Base-by-base conservation (phyloP, 2,113 vertebrate genomes). In the Calidris pygmaea region DNA sequence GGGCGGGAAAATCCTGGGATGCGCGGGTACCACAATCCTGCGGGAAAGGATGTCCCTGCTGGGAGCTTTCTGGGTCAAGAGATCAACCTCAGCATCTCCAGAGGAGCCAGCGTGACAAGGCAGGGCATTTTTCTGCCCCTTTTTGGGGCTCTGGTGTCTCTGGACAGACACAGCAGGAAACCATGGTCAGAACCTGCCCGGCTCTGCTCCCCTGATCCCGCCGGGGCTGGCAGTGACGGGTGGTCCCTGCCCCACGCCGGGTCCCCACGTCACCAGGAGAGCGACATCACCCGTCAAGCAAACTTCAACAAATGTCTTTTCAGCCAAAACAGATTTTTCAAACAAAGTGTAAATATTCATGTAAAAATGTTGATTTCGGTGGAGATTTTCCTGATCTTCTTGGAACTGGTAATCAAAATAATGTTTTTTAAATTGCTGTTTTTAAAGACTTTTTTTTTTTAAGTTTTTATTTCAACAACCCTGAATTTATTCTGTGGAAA, bases 271-370 rank as follows among this genome's bases (percentile, higher is more conserved):
- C 94, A 53, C 85, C 1, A 2, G 71, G 52, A 67, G 41, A 79
- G 79, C 1, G 2, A 24, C 30, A 2, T 29, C 9, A 1, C 89
- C 89, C 14, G 2, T 67, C 93, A 83, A 75, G 23, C 53, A 60
- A 89, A 83, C 91, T 45, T 85, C 93, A 91, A 78, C 85, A 90
- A 79, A 55, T 6, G 34, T 12, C 72, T 73, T 10, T 43, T 83
- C 82, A 95, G 85, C 85, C 94, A 85, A 94, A 94, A 95, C 88
- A 88, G 82, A 83, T 90, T 90, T 93, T 65, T 93, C 82, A 83
- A 90, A 83, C 78, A 30, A 70, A 83, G 39, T 88, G 85, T 94
- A 95, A 96, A 94, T 95, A 95, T 96, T 96, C 85, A 85, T 93
- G 90, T 79, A 67, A 92, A 97, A 96, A 95, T 88, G 86, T 73